Conservation (phyloP, 2,888 invertebrate genomes). For the Lasius fuliginosus region DNA sequence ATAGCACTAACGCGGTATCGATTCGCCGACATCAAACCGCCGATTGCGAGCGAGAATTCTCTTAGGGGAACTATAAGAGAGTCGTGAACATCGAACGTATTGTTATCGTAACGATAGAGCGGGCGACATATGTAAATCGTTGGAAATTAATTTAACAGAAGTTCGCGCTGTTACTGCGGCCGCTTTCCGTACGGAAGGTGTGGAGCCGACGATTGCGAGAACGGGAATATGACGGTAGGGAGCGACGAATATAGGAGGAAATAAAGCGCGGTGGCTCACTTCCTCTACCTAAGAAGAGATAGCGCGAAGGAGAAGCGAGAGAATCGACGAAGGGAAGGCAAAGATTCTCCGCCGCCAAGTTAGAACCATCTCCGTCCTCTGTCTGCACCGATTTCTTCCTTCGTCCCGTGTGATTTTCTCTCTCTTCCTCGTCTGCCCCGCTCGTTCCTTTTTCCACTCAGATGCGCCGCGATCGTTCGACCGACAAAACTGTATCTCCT, state of each 20-base stretch:
- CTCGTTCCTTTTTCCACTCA: constrained; percentile 19
- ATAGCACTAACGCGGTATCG: constrained; percentile 61
- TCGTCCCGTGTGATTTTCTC: background rate
- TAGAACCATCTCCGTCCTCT: constrained; percentile 50
- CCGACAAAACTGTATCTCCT: constrained; percentile 61
- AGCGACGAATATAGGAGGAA: constrained; percentile 65
- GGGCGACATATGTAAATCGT: constrained; percentile 77
- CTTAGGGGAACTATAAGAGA: constrained; percentile 59
- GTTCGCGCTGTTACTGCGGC: constrained; percentile 65
- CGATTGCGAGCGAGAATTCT: constrained; percentile 69
- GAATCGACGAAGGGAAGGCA: constrained; percentile 67
- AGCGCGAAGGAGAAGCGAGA: constrained; percentile 52
- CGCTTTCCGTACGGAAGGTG: constrained; percentile 41
- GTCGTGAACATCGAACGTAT: constrained; percentile 61
- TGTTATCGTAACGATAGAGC: constrained; percentile 73
- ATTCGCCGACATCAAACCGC: constrained; percentile 58
- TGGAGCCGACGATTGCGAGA: constrained; percentile 52
- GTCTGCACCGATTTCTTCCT: constrained; percentile 2
- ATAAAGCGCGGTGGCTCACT: constrained; percentile 76
- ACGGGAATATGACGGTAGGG: constrained; percentile 55
- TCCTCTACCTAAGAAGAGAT: constrained; percentile 50
- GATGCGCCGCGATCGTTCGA: constrained; percentile 45
- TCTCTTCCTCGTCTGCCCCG: background rate
- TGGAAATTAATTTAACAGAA: constrained; percentile 78
- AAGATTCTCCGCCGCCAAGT: constrained; percentile 64